phyloP scores from a whole-genome alignment of 2,888 invertebrate species.

The Harpalus rubripes region DNA sequence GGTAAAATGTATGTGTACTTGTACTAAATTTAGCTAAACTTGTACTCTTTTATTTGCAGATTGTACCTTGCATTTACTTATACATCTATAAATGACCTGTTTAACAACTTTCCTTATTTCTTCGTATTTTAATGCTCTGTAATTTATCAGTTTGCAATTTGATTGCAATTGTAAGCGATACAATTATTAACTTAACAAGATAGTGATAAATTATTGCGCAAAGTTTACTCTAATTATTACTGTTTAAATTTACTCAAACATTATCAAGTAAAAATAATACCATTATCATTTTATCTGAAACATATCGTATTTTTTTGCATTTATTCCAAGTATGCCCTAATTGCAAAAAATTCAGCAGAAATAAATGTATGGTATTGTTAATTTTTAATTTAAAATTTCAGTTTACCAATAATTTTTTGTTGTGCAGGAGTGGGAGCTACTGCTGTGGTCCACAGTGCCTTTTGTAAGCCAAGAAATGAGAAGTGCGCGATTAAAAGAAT shows the following conservation, averaged over 20 bases:
- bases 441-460: slow-evolving; percentile 95
- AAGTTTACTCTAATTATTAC: slow-evolving; percentile 60
- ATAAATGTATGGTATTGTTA: slow-evolving; percentile 13
- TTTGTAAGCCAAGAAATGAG: slow-evolving; percentile 93
- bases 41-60: slow-evolving; percentile 51
- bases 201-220: slow-evolving; percentile 56
- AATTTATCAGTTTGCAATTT: slow-evolving; percentile 17
- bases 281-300: slow-evolving; percentile 46
- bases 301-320: slow-evolving; percentile 33
- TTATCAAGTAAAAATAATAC: slow-evolving; percentile 35
- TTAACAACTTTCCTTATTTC: background rate
- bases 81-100: slow-evolving; percentile 9
- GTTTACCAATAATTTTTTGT: slow-evolving; percentile 21
- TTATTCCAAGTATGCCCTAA: background rate
- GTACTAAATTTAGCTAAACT: slow-evolving; percentile 50
- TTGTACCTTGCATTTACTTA: slow-evolving; percentile 18
- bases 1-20: slow-evolving; percentile 20
- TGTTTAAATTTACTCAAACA: slow-evolving; percentile 58
- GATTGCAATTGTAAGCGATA: slow-evolving; percentile 15
- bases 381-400: slow-evolving; percentile 27
- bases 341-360: slow-evolving; percentile 23
- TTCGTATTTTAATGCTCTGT: background rate
- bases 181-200: slow-evolving; percentile 46
- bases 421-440: slow-evolving; percentile 94
- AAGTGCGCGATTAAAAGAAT: slow-evolving; percentile 99